A percentile compares a stretch with the other conserved stretches of the same genome.
Evolutionary conservation across 2,888 invertebrate genomes (phyloP).

Genomic region (Harmothoe impar): DNA sequence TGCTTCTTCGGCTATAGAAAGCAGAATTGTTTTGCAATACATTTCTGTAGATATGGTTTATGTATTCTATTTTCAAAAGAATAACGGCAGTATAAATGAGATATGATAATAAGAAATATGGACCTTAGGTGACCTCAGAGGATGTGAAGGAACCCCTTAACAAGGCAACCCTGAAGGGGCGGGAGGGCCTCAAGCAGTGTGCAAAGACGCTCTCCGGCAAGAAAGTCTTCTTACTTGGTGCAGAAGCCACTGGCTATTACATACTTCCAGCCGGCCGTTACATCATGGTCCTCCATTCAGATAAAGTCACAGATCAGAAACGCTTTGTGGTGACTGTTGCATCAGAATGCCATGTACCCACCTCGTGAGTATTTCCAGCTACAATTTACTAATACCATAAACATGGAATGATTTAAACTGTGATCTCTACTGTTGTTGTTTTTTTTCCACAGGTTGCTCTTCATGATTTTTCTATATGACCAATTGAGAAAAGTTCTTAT

Average conservation of each 20-base stretch:
- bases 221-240: not conserved
- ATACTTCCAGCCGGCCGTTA: conserved; percentile 2
- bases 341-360: not conserved
- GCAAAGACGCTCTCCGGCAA: not conserved
- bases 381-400: too few species aligned
- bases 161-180: not conserved
- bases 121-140: not conserved
- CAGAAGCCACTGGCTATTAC: conserved; percentile 4
- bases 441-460: too few species aligned
- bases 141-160: not conserved
- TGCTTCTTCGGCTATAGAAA: too few species aligned
- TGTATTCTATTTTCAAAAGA: too few species aligned
- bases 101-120: too few species aligned
- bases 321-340: conserved; percentile 28
- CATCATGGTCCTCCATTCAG: conserved; percentile 10
- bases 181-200: not conserved
- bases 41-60: too few species aligned
- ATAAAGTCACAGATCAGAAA: not conserved
- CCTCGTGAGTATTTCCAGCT: conserved; percentile 21
- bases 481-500: too few species aligned
- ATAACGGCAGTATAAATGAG: too few species aligned
- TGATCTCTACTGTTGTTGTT: too few species aligned
- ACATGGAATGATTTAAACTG: too few species aligned
- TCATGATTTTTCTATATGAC: too few species aligned
- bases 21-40: too few species aligned